Evolutionary conservation across 2,113 vertebrate genomes (phyloP), one percentile per base, ranked within the genome.

Genomic region (Ammodytes dubius): DNA sequence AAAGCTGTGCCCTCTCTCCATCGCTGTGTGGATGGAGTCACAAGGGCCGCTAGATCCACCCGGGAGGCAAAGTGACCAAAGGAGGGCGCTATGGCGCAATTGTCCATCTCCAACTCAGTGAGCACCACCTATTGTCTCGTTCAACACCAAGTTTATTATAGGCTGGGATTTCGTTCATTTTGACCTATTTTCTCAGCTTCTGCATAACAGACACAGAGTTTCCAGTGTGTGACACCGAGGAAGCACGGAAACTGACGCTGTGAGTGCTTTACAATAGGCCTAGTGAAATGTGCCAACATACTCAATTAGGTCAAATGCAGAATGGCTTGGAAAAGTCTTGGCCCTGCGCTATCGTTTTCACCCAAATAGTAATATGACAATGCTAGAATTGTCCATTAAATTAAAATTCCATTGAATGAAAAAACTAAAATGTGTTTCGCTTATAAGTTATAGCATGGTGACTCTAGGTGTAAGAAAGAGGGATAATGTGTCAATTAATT

Each of bases 81-180:
- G 67, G 93, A 43, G 64, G 93, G 92, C 88, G 87, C 85, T 77
- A 17, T 77, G 52, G 69, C 19, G n/a, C 77, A 82, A 6, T 11
- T n/a, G 13, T 64, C 47, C 37, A 40, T 17, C 5, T 59, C 19
- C 47, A 52, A 39, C 5, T 58, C 64, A 37, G n/a, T 7, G n/a
- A 66, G n/a, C 19, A 10, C 17, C 5, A 37, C 58, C 47, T 39
- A 71, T 61, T 46, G 60, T 81, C 5, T 13, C 63, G 57, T 67
- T 81, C 69, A 84, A 49, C 37, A 58, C n/a, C 45, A 47, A 2
- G 4, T 77, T 72, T 58, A 56, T 56, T 54, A 60, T 64, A 1
- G 0, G 13, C 13, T n/a, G 17, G 69, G 27, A 27, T 76, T 82
- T 84, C 10, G 84, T 64, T 67, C 7, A 63, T 52, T 78, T 73